Base-by-base conservation (phyloP, 2,888 invertebrate species). In the Chironomus tentans region DNA sequence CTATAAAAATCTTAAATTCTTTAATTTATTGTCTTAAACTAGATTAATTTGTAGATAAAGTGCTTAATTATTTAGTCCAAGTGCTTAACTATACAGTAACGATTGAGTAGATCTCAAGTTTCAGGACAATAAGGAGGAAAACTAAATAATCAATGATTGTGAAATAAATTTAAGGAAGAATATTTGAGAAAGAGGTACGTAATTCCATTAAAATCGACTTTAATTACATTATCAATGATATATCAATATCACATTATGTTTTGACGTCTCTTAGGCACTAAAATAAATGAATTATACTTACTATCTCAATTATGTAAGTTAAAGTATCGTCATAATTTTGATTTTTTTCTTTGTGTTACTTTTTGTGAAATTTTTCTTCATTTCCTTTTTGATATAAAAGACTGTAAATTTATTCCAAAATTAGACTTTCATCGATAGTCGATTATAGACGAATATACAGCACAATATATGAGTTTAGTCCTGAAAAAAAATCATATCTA, bases 221-320 rank as follows among this genome's bases (percentile, higher is more conserved):
- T 7, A 15, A 56, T 7, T 56, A n/a, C 18, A 3, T 56, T 56
- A 15, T 56, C 15, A 56, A 18, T 56, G 56, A 56, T 56, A 18
- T n/a, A 7, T 56, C 56, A 6, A 56, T 18, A 56, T 18, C 15
- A 56, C 38, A 38, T 38, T 38, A 56, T 56, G n/a, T 56, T 24
- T 22, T 65, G 21, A 22, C 24, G 5, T 65, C 65, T 65, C 24
- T 65, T 56, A 56, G 15, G 18, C 56, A 56, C 65, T 65, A 12
- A 13, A 38, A 5, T 46, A 50, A 28, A 72, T 72, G 72, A 72
- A 72, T 46, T 72, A 72, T 21, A 72, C 62, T 24, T 72, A 28
- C 15, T 72, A 47, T 24, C 15, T 72, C 15, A 56, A 72, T 38
- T 70, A 70, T 72, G 72, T 72, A 72, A 72, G 72, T 71, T 21